Percentiles rank a stretch among this genome's conserved stretches.
Evolutionary conservation across 2,888 invertebrate species (phyloP).

Genomic region (Emmelina monodactyla): DNA sequence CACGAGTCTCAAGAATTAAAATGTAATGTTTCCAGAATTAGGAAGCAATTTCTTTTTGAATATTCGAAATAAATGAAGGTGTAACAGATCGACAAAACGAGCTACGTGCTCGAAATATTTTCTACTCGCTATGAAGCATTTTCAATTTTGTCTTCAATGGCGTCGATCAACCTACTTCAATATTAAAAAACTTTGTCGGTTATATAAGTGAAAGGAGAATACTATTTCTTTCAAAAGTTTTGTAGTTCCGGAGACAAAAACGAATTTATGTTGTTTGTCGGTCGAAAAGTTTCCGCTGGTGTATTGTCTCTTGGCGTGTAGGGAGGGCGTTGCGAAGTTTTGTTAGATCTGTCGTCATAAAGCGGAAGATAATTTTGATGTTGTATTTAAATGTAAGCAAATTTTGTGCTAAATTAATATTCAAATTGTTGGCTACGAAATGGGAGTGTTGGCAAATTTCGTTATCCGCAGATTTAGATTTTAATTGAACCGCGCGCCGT

Average conservation of each 20-base stretch:
- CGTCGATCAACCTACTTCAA: not conserved
- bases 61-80: too few species aligned
- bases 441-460: slow-evolving; percentile 18
- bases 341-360: not conserved
- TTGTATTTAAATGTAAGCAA: not conserved
- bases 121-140: slow-evolving; percentile 1
- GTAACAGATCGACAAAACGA: not conserved
- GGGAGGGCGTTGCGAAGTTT: not conserved
- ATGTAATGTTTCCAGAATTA: too few species aligned
- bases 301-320: not conserved
- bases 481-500: slow-evolving; percentile 27
- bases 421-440: not conserved
- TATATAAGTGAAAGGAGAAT: slow-evolving; percentile 1
- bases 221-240: slow-evolving; percentile 1
- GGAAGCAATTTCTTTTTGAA: too few species aligned
- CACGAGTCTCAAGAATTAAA: slow-evolving; percentile 18
- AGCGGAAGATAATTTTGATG: not conserved
- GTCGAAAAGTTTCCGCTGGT: not conserved
- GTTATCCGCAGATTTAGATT: slow-evolving; percentile 24
- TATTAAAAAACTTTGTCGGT: slow-evolving; percentile 14
- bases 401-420: not conserved
- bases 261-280: not conserved
- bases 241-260: not conserved
- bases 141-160: slow-evolving; percentile 6
- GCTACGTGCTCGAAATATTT: not conserved